Base-by-base conservation (phyloP, 2,888 invertebrate genomes). In the Hypolimnas misippus region DNA sequence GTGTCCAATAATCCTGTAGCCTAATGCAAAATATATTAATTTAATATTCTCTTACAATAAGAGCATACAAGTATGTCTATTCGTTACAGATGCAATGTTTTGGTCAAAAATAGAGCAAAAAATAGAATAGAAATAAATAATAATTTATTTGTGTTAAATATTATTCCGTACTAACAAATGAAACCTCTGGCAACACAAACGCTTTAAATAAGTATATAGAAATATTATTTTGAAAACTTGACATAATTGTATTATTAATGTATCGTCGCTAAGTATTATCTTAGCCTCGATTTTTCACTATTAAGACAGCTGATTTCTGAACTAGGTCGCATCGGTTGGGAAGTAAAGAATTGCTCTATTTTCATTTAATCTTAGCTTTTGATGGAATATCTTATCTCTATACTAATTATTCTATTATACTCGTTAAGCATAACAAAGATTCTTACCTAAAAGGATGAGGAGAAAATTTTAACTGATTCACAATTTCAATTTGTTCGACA, bases 221-320 rank as follows among this genome's bases (percentile, higher is more conserved):
- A 29, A 29, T 49, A 49, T 29, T 46, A 29, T 7, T 49, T 49
- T 49, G 19, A 14, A 29, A 6, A 49, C 12, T 49, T 49, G 49
- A 49, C 29, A 49, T n/a, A 29, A 25, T 49, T 46, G 21, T 49
- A 49, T 49, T 49, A 14, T 25, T 29, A 49, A 46, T 4, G 12
- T 17, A 19, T 10, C 7, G 19, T 12, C 8, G 21, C 44, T 17
- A 5, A 46, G 21, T 46, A 19, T 14, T 29, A n/a, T 14, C n/a
- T 10, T 7, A 49, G 49, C 49, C 25, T 49, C 14, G 8, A 49
- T 29, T 17, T 19, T 29, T 29, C 49, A 49, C 29, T 38, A 42
- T 40, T 31, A 57, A 29, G 51, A 58, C 58, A 58, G 51, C 51
- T 50, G 40, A 50, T 40, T 51, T 58, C 33, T 51, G 29, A 50